Evolutionary conservation across 2,797 vertebrate species (phyloP).

Genomic region (Lacerta viridis): DNA sequence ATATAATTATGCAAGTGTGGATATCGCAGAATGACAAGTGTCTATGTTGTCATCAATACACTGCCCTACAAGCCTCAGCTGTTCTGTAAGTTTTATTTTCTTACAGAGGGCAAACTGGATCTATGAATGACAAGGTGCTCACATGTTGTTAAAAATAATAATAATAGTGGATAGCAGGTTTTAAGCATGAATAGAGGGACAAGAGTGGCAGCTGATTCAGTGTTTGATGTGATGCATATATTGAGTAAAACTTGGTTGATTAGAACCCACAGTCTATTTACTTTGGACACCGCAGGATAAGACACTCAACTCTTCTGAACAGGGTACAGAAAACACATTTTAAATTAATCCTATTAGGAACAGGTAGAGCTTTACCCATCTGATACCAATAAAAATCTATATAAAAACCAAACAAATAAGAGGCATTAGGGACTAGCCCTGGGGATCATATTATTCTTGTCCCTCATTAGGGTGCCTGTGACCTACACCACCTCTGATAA

Average conservation of each 20-base stretch:
- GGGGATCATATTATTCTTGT: too few relatives aligned
- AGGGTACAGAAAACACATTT: neutral
- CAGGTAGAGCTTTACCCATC: too few relatives aligned
- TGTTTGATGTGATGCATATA: too few relatives aligned
- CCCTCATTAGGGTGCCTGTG: too few relatives aligned
- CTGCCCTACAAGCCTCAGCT: neutral
- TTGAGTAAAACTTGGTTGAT: too few relatives aligned
- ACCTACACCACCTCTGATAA: too few relatives aligned
- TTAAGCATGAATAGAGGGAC: neutral
- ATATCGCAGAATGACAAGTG: neutral
- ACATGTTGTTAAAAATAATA: neutral
- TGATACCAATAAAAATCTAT: too few relatives aligned
- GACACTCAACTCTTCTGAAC: neutral
- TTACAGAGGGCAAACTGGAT: neutral
- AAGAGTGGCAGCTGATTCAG: neutral
- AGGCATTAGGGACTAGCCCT: too few relatives aligned
- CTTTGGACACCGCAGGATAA: neutral
- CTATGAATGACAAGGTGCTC: neutral
- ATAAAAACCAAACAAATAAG: too few relatives aligned
- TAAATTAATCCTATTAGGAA: neutral
- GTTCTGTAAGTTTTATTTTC: neutral
- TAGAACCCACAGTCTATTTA: neutral
- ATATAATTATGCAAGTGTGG: neutral
- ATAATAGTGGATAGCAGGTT: too few relatives aligned
- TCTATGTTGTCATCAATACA: neutral